phyloP scores from a whole-genome alignment of 2,888 invertebrate genomes.

The Caenorhabditis sp. region DNA sequence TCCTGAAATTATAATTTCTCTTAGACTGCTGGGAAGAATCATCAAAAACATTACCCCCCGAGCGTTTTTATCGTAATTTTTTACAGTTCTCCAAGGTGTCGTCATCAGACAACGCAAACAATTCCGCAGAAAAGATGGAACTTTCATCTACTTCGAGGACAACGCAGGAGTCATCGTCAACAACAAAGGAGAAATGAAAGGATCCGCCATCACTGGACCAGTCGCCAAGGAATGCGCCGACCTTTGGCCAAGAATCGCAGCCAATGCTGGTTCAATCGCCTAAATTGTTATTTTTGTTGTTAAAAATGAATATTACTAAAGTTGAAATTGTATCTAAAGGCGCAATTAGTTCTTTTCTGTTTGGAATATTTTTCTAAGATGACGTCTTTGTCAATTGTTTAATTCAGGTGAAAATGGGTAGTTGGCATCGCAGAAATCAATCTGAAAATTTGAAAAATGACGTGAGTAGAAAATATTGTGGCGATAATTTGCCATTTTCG shows the following conservation, averaged over 20 bases:
- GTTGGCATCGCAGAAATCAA: constrained; percentile 35
- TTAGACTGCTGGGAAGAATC: too few relatives aligned
- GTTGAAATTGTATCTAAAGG: too few relatives aligned
- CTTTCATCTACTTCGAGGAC: constrained; percentile 97
- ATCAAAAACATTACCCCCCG: too few relatives aligned
- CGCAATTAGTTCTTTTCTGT: not conserved
- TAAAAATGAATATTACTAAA: constrained; percentile 36
- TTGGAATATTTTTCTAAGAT: not conserved
- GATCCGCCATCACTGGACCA: constrained; percentile 97
- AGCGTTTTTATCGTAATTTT: constrained; percentile 51
- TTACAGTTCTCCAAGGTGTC: constrained; percentile 97
- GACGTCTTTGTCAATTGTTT: not conserved
- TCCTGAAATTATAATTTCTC: too few relatives aligned
- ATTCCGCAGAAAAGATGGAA: constrained; percentile 97
- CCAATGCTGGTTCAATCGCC: constrained; percentile 98
- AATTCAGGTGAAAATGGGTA: constrained; percentile 14
- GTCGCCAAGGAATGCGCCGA: constrained; percentile 99
- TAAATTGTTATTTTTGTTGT: constrained; percentile 73
- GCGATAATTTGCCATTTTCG: not conserved
- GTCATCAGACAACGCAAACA: constrained; percentile 98
- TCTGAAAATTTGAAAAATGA: not conserved
- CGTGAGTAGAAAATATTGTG: constrained; percentile 12
- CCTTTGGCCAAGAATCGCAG: constrained; percentile 99
- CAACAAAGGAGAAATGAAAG: constrained; percentile 99
- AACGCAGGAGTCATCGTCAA: constrained; percentile 97